These are phyloP conservation scores for Leucopsar rothschildi DNA, from an alignment of 2,113 vertebrate genomes.

Conservation along the genomic window DNA sequence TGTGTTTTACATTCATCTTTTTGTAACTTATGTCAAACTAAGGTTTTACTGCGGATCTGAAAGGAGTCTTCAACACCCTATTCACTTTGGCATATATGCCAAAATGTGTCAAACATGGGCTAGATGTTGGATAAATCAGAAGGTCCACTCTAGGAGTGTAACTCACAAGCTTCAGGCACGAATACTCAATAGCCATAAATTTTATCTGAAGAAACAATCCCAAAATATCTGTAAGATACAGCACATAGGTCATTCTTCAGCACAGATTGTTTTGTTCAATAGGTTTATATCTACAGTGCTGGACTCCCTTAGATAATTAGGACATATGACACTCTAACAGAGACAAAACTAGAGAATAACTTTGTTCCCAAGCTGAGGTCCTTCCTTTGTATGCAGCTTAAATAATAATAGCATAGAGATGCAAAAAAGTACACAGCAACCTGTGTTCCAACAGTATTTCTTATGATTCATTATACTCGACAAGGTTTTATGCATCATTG, in stretches of 20 bases:
- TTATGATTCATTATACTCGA: neutral
- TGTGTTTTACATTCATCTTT: neutral
- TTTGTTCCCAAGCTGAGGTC: neutral
- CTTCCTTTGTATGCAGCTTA: neutral
- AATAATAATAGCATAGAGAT: neutral
- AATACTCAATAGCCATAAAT: neutral
- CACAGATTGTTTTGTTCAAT: neutral
- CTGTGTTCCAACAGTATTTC: neutral
- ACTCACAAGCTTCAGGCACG: neutral
- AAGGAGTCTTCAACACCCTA: neutral
- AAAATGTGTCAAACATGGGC: neutral
- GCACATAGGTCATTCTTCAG: rapidly evolving
- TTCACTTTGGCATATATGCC: neutral
- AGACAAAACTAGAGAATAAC: neutral
- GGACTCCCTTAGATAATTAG: neutral
- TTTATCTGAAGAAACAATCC: neutral
- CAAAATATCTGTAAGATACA: neutral
- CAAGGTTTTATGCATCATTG: neutral
- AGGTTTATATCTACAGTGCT: neutral
- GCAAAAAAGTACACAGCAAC: neutral
- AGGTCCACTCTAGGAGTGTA: neutral
- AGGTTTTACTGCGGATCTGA: neutral
- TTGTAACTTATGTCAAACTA: neutral
- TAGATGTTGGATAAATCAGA: neutral
- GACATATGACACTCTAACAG: neutral